phyloP scores from a whole-genome alignment of 2,113 vertebrate genomes.

The Xiphias gladius region DNA sequence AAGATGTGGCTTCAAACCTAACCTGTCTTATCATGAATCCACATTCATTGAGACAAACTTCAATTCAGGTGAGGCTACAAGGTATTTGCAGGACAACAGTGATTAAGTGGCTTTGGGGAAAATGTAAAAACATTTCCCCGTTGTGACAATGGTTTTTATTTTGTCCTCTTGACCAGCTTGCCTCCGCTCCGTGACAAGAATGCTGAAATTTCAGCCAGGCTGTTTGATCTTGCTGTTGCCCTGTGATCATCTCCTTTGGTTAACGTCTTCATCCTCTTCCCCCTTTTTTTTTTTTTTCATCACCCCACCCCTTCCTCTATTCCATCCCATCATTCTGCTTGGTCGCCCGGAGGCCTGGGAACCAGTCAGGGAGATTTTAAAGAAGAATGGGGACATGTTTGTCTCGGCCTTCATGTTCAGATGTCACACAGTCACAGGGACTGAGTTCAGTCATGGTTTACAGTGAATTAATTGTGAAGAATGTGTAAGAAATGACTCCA shows the following conservation, averaged over 20 bases:
- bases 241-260: constrained; percentile 32
- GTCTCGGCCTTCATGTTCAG: constrained; percentile 10
- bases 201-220: constrained; percentile 16
- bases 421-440: constrained; percentile 16
- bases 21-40: background rate
- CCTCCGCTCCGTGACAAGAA: constrained; percentile 33
- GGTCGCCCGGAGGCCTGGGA: constrained; percentile 54
- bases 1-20: constrained; percentile 4
- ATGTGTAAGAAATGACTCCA: background rate
- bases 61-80: constrained; percentile 21
- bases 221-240: constrained; percentile 30
- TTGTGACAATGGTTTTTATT: constrained; percentile 14
- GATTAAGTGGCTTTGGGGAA: background rate
- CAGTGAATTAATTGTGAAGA: constrained; percentile 12
- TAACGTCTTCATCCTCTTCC: constrained; percentile 27
- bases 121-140: background rate
- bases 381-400: constrained; percentile 41
- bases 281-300: constrained; percentile 6
- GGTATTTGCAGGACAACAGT: background rate
- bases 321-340: constrained; percentile 65
- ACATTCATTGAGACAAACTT: background rate
- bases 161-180: constrained; percentile 1
- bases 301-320: background rate
- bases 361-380: constrained; percentile 38
- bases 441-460: constrained; percentile 7